phyloP scores from a whole-genome alignment of 2,888 invertebrate species.

The Drosophila infuscata region DNA sequence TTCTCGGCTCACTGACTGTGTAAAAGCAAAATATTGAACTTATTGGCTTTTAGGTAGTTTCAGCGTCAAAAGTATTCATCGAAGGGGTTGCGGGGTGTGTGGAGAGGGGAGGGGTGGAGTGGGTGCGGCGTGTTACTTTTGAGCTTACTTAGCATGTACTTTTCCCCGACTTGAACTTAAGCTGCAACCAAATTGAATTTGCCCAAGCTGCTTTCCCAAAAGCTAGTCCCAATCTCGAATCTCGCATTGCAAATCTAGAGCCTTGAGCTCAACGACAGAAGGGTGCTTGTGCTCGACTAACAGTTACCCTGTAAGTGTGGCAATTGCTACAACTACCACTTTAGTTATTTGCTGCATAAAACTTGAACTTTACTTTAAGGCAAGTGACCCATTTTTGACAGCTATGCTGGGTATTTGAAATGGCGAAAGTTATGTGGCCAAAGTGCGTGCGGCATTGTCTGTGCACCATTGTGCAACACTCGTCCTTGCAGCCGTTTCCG shows the following conservation, averaged over 20 bases:
- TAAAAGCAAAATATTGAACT: constrained; percentile 81
- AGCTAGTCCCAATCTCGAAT: constrained; percentile 37
- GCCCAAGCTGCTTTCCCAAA: constrained; percentile 22
- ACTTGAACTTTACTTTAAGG: not conserved
- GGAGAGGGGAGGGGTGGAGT: not conserved
- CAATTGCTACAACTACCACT: not conserved
- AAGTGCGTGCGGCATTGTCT: constrained; percentile 74
- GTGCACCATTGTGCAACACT: constrained; percentile 33
- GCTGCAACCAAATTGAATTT: constrained; percentile 78
- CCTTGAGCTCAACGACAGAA: constrained; percentile 13
- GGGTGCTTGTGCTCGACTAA: not conserved
- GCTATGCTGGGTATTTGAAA: constrained; percentile 25
- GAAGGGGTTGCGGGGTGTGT: not conserved
- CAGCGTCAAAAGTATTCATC: constrained; percentile 71
- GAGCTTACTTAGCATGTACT: constrained; percentile 79
- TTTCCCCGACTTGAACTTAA: constrained; percentile 67
- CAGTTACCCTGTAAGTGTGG: constrained; percentile 9
- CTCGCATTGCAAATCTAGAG: constrained; percentile 68
- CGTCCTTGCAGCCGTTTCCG: constrained; percentile 55
- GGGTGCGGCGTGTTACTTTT: constrained; percentile 67
- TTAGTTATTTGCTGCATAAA: not conserved
- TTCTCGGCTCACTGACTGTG: constrained; percentile 35
- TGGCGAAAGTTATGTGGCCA: constrained; percentile 61
- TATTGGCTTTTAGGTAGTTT: constrained; percentile 79
- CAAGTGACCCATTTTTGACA: not conserved